Percentiles rank a stretch among this genome's conserved stretches.
Evolutionary conservation across 2,797 vertebrate species (phyloP).

Genomic region (Lerista edwardsae): DNA sequence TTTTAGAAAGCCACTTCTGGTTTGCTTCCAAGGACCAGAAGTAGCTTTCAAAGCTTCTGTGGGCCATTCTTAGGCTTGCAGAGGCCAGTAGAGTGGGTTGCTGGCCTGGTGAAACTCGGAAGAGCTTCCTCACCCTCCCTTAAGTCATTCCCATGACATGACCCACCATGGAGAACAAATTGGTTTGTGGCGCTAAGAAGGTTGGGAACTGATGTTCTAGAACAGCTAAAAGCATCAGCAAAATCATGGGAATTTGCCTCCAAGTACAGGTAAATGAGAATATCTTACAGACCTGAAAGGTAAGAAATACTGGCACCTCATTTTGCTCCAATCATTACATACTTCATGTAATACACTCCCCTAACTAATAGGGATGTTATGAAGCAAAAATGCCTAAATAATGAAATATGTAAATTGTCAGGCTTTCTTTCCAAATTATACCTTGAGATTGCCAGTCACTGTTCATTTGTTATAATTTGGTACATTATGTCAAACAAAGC

Average conservation of each 20-base stretch:
- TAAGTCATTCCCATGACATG: too few species aligned
- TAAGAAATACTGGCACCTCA: not conserved
- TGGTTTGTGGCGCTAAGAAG: too few species aligned
- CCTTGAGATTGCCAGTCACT: conserved; percentile 15
- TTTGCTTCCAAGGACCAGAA: too few species aligned
- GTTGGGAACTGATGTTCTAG: not conserved
- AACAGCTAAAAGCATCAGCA: not conserved
- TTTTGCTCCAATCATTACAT: not conserved
- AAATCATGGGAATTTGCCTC: not conserved
- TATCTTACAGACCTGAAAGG: not conserved
- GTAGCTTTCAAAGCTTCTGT: too few species aligned
- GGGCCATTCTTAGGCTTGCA: too few species aligned
- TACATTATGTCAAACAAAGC: conserved; percentile 11
- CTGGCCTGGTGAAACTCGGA: too few species aligned
- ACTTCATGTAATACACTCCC: not conserved
- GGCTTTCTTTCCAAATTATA: conserved; percentile 14
- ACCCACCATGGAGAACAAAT: too few species aligned
- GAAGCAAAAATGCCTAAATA: not conserved
- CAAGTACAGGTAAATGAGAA: not conserved
- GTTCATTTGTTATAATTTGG: conserved; percentile 8
- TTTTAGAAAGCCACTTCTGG: too few species aligned
- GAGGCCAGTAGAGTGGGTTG: too few species aligned
- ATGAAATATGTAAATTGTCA: conserved; percentile 10
- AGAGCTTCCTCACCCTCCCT: too few species aligned
- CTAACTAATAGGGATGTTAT: conserved; percentile 16